Base-by-base conservation (phyloP, 2,113 vertebrate genomes). In the Nyctereutes procyonoides region DNA sequence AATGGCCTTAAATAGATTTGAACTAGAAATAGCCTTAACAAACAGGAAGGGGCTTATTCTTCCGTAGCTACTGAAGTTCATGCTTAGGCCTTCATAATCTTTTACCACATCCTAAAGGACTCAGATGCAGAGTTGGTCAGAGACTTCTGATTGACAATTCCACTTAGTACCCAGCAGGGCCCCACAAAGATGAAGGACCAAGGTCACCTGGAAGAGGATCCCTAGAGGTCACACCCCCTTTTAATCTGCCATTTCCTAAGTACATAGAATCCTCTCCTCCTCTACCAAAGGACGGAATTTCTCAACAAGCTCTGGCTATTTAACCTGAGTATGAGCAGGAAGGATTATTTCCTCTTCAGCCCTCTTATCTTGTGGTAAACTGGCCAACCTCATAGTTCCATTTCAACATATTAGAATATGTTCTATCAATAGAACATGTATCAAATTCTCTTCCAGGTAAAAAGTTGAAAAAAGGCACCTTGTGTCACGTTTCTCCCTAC, bases 1-100 rank as follows among this genome's bases (percentile, higher is more conserved):
- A 89, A 93, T 65, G 30, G 84, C 38, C 26, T 69, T 53, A 74
- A 48, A 32, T 67, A 32, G 73, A 65, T 97, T 85, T 95, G 51
- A 85, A 74, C 85, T 89, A 83, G 51, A 93, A 88, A 83, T 3
- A 67, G 51, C 35, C 56, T 76, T 88, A 79, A 56, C 89, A 56
- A 80, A 90, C 19, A 93, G 30, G 38, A 38, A 96, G 58, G 58
- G 58, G 51, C 53, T 96, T 43, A 55, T 67, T 73, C 35, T 43
- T 88, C 35, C 24, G 82, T 67, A 84, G 20, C n/a, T 22, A 58
- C 26, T 69, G 51, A 87, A 22, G 20, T 60, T 89, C 76, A 38
- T 43, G 55, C 16, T 48, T 73, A 63, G 22, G 19, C 19, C 58
- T 89, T 84, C 28, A 60, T 88, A 43, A 5, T 28, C 24, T 74